A percentile compares a stretch with the other conserved stretches of the same genome.
phyloP scores from a whole-genome alignment of 2,888 invertebrate species.

The Xanthia icteritia region DNA sequence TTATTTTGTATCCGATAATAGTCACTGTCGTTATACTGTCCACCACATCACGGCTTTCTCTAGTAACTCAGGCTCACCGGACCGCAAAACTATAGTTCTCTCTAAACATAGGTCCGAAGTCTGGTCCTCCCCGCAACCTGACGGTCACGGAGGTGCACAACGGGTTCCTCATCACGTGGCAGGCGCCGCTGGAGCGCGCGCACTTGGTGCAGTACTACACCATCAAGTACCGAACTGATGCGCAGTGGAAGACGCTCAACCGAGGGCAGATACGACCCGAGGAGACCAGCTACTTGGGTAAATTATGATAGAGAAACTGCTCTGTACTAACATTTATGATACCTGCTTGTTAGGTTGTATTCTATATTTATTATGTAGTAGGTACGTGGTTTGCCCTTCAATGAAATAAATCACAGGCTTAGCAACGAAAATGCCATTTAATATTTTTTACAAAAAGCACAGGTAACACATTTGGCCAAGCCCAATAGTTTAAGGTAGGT shows the following conservation, averaged over 20 bases:
- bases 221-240: slow-evolving; percentile 97
- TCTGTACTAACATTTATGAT: neutral
- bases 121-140: slow-evolving; percentile 97
- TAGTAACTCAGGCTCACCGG: neutral
- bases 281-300: slow-evolving; percentile 96
- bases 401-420: slow-evolving; percentile 1
- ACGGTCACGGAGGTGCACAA: slow-evolving; percentile 97
- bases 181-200: slow-evolving; percentile 94
- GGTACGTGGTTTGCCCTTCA: neutral
- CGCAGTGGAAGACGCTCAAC: slow-evolving; percentile 96
- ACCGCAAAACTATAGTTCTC: slow-evolving; percentile 16
- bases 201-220: slow-evolving; percentile 96
- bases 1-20: neutral
- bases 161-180: slow-evolving; percentile 97
- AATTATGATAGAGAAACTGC: slow-evolving; percentile 24
- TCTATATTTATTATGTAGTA: neutral
- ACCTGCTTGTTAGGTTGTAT: neutral
- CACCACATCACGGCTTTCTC: neutral
- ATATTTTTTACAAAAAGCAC: neutral
- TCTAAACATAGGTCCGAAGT: slow-evolving; percentile 94
- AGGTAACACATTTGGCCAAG: neutral
- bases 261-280: slow-evolving; percentile 96
- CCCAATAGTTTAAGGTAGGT: neutral
- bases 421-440: neutral
- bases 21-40: slow-evolving; percentile 1